These are phyloP conservation scores for Hypomecis atomaria DNA, from an alignment of 2,888 invertebrate species.

Conservation along the genomic window DNA sequence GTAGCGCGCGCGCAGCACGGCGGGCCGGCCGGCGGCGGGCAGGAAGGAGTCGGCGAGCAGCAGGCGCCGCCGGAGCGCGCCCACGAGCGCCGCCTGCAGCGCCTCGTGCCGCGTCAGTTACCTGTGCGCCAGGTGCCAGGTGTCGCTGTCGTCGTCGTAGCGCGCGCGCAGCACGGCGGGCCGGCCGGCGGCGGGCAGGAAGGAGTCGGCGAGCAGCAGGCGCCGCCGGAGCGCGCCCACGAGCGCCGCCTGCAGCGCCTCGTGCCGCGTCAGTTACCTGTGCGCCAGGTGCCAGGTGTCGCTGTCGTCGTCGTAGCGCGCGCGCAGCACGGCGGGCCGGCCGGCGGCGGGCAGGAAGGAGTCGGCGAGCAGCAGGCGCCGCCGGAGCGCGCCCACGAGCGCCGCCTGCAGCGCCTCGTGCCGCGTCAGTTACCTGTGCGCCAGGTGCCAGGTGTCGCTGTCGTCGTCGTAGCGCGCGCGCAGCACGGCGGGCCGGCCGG, in stretches of 20 bases:
- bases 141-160: too few relatives aligned
- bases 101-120: not conserved
- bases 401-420: slow-evolving; percentile 93
- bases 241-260: too few relatives aligned
- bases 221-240: too few relatives aligned
- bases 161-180: too few relatives aligned
- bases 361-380: slow-evolving; percentile 94
- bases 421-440: slow-evolving; percentile 83
- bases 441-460: slow-evolving; percentile 66
- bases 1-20: too few relatives aligned
- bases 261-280: not conserved
- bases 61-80: too few relatives aligned
- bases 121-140: too few relatives aligned
- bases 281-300: slow-evolving; percentile 66
- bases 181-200: too few relatives aligned
- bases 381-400: slow-evolving; percentile 94
- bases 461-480: slow-evolving; percentile 86
- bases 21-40: too few relatives aligned
- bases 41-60: too few relatives aligned
- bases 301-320: slow-evolving; percentile 85
- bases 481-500: slow-evolving; percentile 67
- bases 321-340: slow-evolving; percentile 70
- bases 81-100: too few relatives aligned
- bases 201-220: too few relatives aligned
- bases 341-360: slow-evolving; percentile 91